Evolutionary conservation across 2,888 invertebrate genomes (phyloP), one percentile per base, ranked within the genome.

Genomic region (Tortrix viridana): DNA sequence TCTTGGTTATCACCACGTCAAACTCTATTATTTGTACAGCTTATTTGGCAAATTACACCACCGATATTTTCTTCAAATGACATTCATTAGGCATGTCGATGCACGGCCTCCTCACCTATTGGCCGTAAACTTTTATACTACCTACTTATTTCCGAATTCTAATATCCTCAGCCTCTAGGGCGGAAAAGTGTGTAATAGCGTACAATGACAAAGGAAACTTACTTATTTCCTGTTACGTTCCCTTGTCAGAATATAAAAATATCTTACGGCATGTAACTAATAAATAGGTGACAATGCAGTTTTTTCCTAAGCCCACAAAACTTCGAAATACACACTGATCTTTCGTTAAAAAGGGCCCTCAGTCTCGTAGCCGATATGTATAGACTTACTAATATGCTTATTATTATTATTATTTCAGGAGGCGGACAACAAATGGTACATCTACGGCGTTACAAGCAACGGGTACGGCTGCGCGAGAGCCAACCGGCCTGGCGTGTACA

Each of bases 381-480:
- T n/a, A 26, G 26, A 38, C 12, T 38, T 14, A 38, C 2, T n/a
- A 5, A 5, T n/a, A 1, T 5, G 4, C n/a, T 14, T 46, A 19
- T 46, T 12, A 18, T 55, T 20, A 23, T n/a, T 47, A 47, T 14
- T 5, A 32, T 71, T 74, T 2, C 80, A 93, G 92, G 92, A 92
- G 69, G 85, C 87, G 3, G 92, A 88, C 67, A 84, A 86, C 68
- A 84, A 86, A 68, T 92, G 92, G 92, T 92, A 88, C 74, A 86
- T 93, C 63, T 87, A 89, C 78, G 96, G 96, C 9, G 95, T 96
- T 12, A 96, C 96, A 0, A 96, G 96, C 70, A 96, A 96, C 77
- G 96, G 96, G 0, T 96, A 96, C 78, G 96, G 96, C 0, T 96
- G 96, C 81, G 96, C 96, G 0, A 89, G 96, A 68, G 95, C 96